Evolutionary conservation across 2,113 vertebrate genomes (phyloP), one percentile per base, ranked within the genome.

Genomic region (Enhydra lutris): DNA sequence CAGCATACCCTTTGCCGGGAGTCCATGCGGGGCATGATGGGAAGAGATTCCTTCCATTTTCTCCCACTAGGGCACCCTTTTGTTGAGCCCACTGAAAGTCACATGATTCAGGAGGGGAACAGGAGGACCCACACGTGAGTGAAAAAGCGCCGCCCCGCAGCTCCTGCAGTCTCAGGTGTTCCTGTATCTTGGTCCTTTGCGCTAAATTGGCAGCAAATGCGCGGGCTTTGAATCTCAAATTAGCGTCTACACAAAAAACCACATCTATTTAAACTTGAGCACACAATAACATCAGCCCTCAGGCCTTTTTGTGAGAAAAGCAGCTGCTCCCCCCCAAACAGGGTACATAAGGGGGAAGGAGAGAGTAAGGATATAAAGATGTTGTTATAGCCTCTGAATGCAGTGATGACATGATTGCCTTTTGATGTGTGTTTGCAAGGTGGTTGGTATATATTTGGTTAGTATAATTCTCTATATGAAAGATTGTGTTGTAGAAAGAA

Each of bases 191-290:
- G 78, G 21, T 87, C 39, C 95, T 97, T 82, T 94, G 83, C 76
- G 52, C 90, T 91, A n/a, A 96, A 67, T 45, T 71, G 76, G 65
- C 47, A 57, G 89, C 74, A 61, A 81, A 78, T 50, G 36, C 71
- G 39, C 50, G 18, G 36, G 87, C 78, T 85, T 92, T 95, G 95
- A 84, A 83, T 92, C 65, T 93, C 86, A 96, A 69, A 87, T 91
- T 82, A 92, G n/a, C 71, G 82, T 21, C 61, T 36, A 31, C 15
- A 14, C 36, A 76, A 79, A 15, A 94, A 74, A 89, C 42, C 87
- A 63, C 57, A 65, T 47, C 7, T 91, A 67, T 34, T 91, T 87
- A 89, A 65, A 76, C 89, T 47, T 29, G 71, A 93, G 65, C 89
- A 79, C 91, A 82, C 4, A 67, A 47, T 42, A 59, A 45, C 89